Base-by-base conservation (phyloP, 2,113 vertebrate species). In the Machaerirhynchus nigripectus region DNA sequence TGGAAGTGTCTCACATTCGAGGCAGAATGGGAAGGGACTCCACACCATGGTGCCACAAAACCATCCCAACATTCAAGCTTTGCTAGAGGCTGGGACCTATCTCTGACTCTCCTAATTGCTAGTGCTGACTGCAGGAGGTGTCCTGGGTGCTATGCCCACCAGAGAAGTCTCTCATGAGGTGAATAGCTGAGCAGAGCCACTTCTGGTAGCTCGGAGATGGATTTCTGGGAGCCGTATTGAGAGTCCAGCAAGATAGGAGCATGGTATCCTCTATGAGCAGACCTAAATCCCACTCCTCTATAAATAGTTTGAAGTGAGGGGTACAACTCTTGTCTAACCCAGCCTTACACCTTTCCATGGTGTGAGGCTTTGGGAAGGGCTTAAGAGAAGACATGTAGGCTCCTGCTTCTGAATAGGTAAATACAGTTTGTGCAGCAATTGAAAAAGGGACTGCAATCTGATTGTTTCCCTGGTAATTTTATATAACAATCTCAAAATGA, bases 291-390 rank as follows among this genome's bases (percentile, higher is more conserved):
- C 24, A 30, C 6, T 2, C 7, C 10, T 50, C 39, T 42, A 22
- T 6, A 59, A 10, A 14, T 8, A 55, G 10, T 23, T 42, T 69
- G n/a, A 86, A 89, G 18, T 1, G 1, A 2, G 3, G 8, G 3
- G 2, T 22, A 49, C 0, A 1, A 44, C 27, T 55, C 20, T 37
- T 35, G 9, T 9, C 15, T 50, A 81, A 81, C 8, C 3, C 10
- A 40, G 37, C 10, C 39, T 83, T 75, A 56, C 3, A 28, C 5
- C 19, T 23, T 78, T 77, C 37, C 30, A 31, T 28, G 22, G 56
- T 28, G 8, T 5, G 27, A 37, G 5, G 27, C 8, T 90, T 65
- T 47, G 28, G 21, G n/a, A 67, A 42, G 5, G 4, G 10, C 2
- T 40, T 73, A 59, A 75, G 23, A 61, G 11, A 18, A 60, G 14